Base-by-base conservation (phyloP, 2,113 vertebrate species). In the Hyperoodon ampullatus region DNA sequence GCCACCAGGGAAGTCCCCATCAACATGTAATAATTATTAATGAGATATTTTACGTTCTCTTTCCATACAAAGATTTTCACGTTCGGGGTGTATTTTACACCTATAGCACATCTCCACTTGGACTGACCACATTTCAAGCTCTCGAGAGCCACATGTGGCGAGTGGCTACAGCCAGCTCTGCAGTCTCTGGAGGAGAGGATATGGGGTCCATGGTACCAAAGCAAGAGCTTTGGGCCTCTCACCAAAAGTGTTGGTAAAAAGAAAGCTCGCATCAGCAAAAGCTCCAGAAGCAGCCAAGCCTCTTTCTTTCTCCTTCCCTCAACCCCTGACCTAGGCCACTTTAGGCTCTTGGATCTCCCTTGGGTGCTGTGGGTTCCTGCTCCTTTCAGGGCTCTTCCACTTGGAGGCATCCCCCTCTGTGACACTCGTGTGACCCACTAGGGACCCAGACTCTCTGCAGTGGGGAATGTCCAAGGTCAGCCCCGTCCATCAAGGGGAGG, bases 351-450 rank as follows among this genome's bases (percentile, higher is more conserved):
- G n/a, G 50, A 21, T 70, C 60, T 75, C 80, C 81, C 39, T 21
- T 18, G 55, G 77, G 47, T 33, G 58, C 84, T 78, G 19, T n/a
- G 23, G 15, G 1, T 28, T 26, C 82, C 65, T 50, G 26, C 16
- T 65, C 21, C 75, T 70, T n/a, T 6, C 81, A 35, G 60, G 21
- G 50, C 81, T 96, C 77, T 77, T 83, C 78, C 15, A 65, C 39
- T 18, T 16, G 1, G 0, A 47, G n/a, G 35, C 3, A n/a, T 61
- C 35, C 42, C 14, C 19, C 2, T 16, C 53, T 9, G 2, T 33
- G 53, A 68, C 24, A 35, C 16, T 24, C 24, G 55, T 1, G 6
- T 21, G 35, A 87, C n/a, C 42, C 82, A n/a, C 47, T 5, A 26
- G 11, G 33, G 53, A n/a, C 50, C 24, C 30, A 23, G 35, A 61